A percentile compares a stretch with the other conserved stretches of the same genome.
Conservation (phyloP, 2,797 vertebrate genomes). For the Syncerus caffer region DNA sequence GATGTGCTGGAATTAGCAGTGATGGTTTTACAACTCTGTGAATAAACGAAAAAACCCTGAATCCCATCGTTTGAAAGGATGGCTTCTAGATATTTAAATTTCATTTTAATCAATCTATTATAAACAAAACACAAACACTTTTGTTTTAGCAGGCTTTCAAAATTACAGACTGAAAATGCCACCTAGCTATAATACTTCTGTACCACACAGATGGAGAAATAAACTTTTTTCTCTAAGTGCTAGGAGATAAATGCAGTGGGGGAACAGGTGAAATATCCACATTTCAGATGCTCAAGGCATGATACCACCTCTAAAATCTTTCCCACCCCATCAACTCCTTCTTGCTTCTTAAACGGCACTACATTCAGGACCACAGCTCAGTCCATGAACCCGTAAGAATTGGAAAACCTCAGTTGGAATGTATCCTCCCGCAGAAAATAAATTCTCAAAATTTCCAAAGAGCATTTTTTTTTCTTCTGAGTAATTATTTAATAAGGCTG, state of each 20-base stretch:
- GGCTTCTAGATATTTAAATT: neutral
- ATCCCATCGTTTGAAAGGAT: neutral
- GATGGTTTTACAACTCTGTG: neutral
- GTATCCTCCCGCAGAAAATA: neutral
- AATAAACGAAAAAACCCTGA: neutral
- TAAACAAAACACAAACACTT: neutral
- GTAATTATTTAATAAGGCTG: slow-evolving; percentile 53
- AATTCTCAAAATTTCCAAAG: slow-evolving; percentile 20
- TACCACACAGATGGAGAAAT: slow-evolving; percentile 1
- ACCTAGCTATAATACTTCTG: neutral
- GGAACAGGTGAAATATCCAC: neutral
- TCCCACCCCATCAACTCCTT: neutral
- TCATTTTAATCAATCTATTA: neutral
- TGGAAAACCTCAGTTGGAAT: neutral
- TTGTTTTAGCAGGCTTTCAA: slow-evolving; percentile 29
- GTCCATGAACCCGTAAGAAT: neutral
- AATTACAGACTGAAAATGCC: slow-evolving; percentile 52
- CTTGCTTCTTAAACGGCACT: neutral
- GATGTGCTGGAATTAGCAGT: neutral
- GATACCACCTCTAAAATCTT: neutral
- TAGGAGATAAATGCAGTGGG: neutral
- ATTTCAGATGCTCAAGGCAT: neutral
- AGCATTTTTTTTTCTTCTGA: neutral
- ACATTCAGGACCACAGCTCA: neutral
- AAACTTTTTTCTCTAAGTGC: neutral